Percentiles rank a stretch among this genome's conserved stretches.
These are phyloP conservation scores for Stenoptilia bipunctidactyla DNA, from an alignment of 2,888 invertebrate genomes.

Conservation along the genomic window DNA sequence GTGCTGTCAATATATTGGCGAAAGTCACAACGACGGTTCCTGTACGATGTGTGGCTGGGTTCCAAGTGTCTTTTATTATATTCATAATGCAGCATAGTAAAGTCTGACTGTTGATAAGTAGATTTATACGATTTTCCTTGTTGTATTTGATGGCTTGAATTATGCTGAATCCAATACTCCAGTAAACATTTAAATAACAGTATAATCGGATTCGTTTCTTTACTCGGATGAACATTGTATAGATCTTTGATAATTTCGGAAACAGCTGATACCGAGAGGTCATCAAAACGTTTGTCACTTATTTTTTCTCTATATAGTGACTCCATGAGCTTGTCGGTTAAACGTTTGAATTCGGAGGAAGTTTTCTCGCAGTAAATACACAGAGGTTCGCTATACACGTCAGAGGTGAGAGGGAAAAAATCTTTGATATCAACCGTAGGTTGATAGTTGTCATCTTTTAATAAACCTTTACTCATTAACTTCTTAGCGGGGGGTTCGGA, in stretches of 20 bases:
- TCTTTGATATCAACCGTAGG: too few species aligned
- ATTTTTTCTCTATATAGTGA: too few species aligned
- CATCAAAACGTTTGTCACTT: too few species aligned
- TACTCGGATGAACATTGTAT: constrained; percentile 19
- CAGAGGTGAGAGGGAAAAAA: too few species aligned
- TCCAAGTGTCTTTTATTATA: too few species aligned
- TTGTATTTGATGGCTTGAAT: constrained; percentile 16
- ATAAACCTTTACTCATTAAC: constrained; percentile 34
- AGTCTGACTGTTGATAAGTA: too few species aligned
- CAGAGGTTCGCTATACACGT: too few species aligned
- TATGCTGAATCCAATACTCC: constrained; percentile 47
- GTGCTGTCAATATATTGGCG: too few species aligned
- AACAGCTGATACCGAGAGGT: constrained; percentile 12
- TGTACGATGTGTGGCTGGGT: too few species aligned
- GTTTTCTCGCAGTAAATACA: constrained; percentile 13
- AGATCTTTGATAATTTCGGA: constrained; percentile 39
- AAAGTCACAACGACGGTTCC: too few species aligned
- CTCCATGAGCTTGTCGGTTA: constrained; percentile 7
- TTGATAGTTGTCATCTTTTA: constrained; percentile 18
- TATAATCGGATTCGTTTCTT: constrained; percentile 30
- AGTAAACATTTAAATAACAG: constrained; percentile 39
- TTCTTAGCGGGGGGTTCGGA: constrained; percentile 36
- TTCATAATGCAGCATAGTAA: too few species aligned
- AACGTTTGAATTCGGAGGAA: constrained; percentile 23
- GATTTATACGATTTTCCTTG: too few species aligned